phyloP scores from a whole-genome alignment of 2,888 invertebrate species.

The Carpatolechia fugitivella region DNA sequence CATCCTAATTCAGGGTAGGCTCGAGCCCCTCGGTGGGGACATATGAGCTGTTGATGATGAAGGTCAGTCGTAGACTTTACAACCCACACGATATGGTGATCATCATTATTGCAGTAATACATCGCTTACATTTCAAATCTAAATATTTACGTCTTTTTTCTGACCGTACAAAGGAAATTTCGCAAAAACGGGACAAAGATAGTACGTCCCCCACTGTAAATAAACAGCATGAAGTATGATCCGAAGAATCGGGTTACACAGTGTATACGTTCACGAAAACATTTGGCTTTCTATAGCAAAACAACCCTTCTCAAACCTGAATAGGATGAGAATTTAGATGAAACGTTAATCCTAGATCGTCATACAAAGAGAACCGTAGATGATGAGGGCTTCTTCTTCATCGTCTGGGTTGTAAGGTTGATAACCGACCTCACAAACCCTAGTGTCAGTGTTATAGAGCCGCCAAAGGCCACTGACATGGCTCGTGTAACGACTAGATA shows the following conservation, averaged over 20 bases:
- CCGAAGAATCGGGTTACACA: conserved; percentile 56
- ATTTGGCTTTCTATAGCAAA: conserved; percentile 12
- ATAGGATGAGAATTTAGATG: conserved; percentile 10
- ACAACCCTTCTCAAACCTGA: conserved; percentile 14
- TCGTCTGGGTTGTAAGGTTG: no score
- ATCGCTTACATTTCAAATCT: no score
- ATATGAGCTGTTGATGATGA: no score
- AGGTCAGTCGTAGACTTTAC: no score
- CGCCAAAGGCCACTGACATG: no score
- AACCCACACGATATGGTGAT: no score
- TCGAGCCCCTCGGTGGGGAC: no score
- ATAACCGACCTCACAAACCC: no score
- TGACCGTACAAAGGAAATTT: conserved; percentile 36
- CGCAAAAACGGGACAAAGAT: conserved; percentile 51
- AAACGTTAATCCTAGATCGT: conserved; percentile 15
- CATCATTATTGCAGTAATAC: no score
- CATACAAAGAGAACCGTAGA: background rate
- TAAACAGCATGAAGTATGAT: conserved; percentile 49
- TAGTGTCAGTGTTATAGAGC: no score
- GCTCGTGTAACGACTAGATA: no score
- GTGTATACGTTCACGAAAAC: conserved; percentile 39
- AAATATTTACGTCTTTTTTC: conserved; percentile 24
- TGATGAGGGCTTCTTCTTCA: background rate
- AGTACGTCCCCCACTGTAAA: conserved; percentile 48
- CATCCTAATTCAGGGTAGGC: no score